Base-by-base conservation (phyloP, 2,113 vertebrate genomes). In the Strix uralensis region DNA sequence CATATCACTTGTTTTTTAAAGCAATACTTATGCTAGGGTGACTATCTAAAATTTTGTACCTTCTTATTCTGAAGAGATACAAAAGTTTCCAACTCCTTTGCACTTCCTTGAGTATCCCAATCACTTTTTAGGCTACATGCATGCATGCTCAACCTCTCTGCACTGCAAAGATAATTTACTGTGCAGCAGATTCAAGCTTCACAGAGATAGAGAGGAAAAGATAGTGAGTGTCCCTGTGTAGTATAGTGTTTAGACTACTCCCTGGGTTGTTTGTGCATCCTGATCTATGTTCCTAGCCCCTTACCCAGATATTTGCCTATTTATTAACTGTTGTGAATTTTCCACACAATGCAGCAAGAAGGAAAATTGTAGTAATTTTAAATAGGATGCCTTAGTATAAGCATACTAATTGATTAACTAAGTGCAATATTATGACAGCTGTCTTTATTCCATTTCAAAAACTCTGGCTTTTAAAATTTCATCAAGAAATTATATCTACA, bases 141-240 rank as follows among this genome's bases (percentile, higher is more conserved):
- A 17, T 8, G 15, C 0, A 0, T 38, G 17, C 7, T 86, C 15
- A 65, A 7, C 2, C 18, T 40, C 40, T 30, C 23, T 34, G 9
- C 12, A 5, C 12, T 15, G 7, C 40, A 70, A 92, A 55, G 29
- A 10, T 34, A 70, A 67, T 34, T 85, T 40, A 26, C 10, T 32
- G 6, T 32, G 44, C 40, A 75, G 26, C 17, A 65, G 22, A 73
- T 22, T 72, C 36, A n/a, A 72, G 36, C 11, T 80, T 80, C 47
- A 32, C 21, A 51, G 47, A 75, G 9, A 29, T 0, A 59, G 11
- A 73, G 29, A 80, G 32, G n/a, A 86, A 78, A 91, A 69, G 5
- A 9, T 36, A 46, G 12, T 17, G 16, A 63, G 4, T 30, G 8
- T 49, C 25, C 30, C 51, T 72, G 19, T 5, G 0, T 2, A 38